Base-by-base conservation (phyloP, 1,140 invertebrate species). In the Drosophila bocqueti region DNA sequence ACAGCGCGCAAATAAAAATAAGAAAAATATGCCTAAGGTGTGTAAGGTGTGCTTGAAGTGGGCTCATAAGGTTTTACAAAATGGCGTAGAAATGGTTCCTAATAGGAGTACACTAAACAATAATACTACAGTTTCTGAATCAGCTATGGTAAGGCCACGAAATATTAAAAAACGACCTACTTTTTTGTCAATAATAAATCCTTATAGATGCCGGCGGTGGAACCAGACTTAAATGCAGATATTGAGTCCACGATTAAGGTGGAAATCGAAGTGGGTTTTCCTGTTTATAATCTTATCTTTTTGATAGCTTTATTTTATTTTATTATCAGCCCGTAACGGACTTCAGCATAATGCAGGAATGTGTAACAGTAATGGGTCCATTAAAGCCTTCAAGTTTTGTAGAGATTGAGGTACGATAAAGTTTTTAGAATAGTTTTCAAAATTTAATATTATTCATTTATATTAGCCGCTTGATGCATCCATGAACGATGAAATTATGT, bases 41-140 rank as follows among this genome's bases (percentile, higher is more conserved):
- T 57, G 54, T 10, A 55, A 24, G 6, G 9, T 55, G 16, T 55
- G 54, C 54, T 55, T 55, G 13, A 55, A 55, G 4, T 55, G 34
- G 36, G 21, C 36, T 7, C 21, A 40, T n/a, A 57, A n/a, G 15
- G 54, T 57, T 3, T 7, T 40, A n/a, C 34, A 57, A 11, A 15
- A 57, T n/a, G 21, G 54, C 9, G 8, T 11, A 6, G 21, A n/a
- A 4, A 6, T 40, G 38, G 15, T 3, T 38, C 8, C 21, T 2
- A n/a, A 24, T 10, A 24, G 0, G 0, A 24, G 8, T 38, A 15
- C 0, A 16, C 1, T 4, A 16, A 21, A 11, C 9, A 50, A 38
- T 38, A 38, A 16, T 16, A 2, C 18, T 5, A 3, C 21, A 15
- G 9, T 10, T 26, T 10, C 34, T 5, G 9, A 24, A n/a, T 6